Evolutionary conservation across 2,888 invertebrate genomes (phyloP), one percentile per base, ranked within the genome.

Genomic region (Frankliniella intonsa): DNA sequence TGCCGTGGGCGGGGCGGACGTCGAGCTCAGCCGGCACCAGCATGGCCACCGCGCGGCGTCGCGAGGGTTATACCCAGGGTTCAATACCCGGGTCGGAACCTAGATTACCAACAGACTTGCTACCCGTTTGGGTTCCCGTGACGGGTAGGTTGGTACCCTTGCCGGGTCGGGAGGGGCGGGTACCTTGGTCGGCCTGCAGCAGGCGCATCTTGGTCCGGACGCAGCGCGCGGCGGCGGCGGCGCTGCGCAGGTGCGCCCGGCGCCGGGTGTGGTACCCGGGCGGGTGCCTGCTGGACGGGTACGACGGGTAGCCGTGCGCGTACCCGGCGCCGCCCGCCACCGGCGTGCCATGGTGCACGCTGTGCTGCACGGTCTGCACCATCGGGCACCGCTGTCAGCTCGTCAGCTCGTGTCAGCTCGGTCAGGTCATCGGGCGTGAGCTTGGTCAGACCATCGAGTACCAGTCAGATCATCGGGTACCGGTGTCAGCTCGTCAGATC

Each of bases 181-280:
- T 38, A 76, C 69, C 69, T 76, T 76, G 69, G 69, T 76, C 69
- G 22, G 25, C 69, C 25, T 76, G 69, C 69, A 76, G 69, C 22
- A 22, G 8, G 22, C 69, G 22, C 69, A 76, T 76, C 69, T 76
- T 76, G 69, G 22, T 22, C 22, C 69, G 25, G 22, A 76, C 25
- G 69, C 25, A 76, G 22, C 69, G 69, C 69, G 69, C 69, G 22
- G 69, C 69, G 69, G 22, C 25, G 22, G 69, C 69, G 22, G 69
- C 69, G 69, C 25, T 76, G 11, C 69, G 22, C 22, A 76, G 69
- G 69, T 76, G 69, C 69, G 69, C 69, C 11, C 69, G 22, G 11
- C 69, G n/a, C 11, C 69, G 69, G 22, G 69, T 76, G 69, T 76
- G 69, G 69, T 76, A 76, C 11, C 69, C 69, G 69, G 69, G 69